Evolutionary conservation across 2,888 invertebrate genomes (phyloP), one percentile per base, ranked within the genome.

Genomic region (Beris morrisii): DNA sequence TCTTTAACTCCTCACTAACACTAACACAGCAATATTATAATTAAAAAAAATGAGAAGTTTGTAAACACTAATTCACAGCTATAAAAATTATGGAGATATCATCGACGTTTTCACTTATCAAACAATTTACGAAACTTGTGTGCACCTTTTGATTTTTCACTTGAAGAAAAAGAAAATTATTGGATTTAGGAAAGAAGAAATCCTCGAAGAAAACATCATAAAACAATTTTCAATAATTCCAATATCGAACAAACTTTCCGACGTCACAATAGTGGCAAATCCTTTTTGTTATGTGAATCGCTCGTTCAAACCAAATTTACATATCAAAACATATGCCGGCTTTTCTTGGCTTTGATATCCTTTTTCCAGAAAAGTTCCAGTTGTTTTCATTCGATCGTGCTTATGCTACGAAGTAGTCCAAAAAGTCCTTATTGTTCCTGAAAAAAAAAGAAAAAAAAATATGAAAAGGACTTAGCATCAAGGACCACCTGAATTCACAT

Each of bases 191-290:
- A n/a, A 56, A 13, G 52, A 52, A 52, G 22, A 22, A 22, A 22
- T 11, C 28, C 52, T 9, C 32, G 54, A 54, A 32, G 22, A 38
- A 38, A 7, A 38, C 38, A 3, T 9, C 38, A 38, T 38, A 38
- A 38, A 38, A 3, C 38, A 38, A 13, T 22, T 56, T 56, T 32
- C 56, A 43, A n/a, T 22, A 43, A 56, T 43, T 59, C 12, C n/a
- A 46, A 30, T 59, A 31, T 48, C 58, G 48, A 59, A 59, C 15
- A 46, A 59, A 59, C 58, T 46, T 30, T 46, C 31, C 46, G 58
- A 59, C 58, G 58, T 59, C 58, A 59, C 54, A 38, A 38, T 38
- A 38, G 9, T 32, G 7, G 44, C 15, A 46, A 59, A 46, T 59
- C 44, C 58, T 44, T 59, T 57, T 22, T 22, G 22, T 22, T 22